Evolutionary conservation across 2,888 invertebrate species (phyloP).

Genomic region (Cephus sareptanus): DNA sequence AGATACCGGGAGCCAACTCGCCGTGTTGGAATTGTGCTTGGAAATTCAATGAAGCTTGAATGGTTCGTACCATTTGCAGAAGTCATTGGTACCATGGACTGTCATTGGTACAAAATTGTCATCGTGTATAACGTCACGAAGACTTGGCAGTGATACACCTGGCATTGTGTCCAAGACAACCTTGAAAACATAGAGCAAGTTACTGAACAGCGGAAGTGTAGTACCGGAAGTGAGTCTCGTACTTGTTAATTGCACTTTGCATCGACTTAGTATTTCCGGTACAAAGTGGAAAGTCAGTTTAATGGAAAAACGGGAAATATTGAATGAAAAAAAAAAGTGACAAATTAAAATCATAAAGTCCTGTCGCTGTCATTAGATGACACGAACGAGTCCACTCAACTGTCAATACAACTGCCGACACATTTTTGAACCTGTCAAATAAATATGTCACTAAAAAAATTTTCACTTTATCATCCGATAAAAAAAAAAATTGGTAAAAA

Average conservation of each 20-base stretch:
- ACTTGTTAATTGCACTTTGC: not conserved
- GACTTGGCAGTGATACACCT: not conserved
- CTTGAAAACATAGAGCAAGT: not conserved
- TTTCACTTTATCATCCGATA: too few species aligned
- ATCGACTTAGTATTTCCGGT: not conserved
- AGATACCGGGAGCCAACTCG: constrained; percentile 46
- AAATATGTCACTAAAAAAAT: too few species aligned
- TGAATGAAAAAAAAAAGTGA: not conserved
- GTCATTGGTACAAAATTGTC: not conserved
- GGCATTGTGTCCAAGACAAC: not conserved
- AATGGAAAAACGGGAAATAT: not conserved
- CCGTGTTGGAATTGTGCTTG: constrained; percentile 40
- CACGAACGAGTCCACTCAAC: not conserved
- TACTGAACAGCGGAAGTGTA: not conserved
- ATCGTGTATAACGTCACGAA: not conserved
- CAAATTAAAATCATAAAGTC: not conserved
- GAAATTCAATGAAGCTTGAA: constrained; percentile 47
- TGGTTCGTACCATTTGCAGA: not conserved
- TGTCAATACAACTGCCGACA: not conserved
- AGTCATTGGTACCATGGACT: not conserved
- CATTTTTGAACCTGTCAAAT: too few species aligned
- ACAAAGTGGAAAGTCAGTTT: not conserved
- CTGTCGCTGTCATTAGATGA: not conserved
- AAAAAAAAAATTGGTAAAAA: too few species aligned
- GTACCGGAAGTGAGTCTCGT: not conserved